Percentiles rank a stretch among this genome's conserved stretches.
Evolutionary conservation across 1,140 invertebrate species (phyloP).

Genomic region (Arion vulgaris): DNA sequence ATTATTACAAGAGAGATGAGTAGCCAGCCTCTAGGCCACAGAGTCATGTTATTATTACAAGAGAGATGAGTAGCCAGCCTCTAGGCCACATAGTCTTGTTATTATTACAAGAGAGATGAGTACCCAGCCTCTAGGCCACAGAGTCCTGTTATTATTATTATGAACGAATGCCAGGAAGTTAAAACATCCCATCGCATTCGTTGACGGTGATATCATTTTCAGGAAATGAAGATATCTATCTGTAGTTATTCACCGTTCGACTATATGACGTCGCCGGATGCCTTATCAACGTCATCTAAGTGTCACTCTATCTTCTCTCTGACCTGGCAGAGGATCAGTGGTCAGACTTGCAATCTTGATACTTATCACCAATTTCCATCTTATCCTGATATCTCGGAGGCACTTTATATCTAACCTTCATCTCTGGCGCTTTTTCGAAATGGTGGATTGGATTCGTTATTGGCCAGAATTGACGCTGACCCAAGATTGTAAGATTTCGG

Average conservation of each 20-base stretch:
- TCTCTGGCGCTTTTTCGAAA: slow-evolving; percentile 34
- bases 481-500: slow-evolving; percentile 17
- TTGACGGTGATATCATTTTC: neutral
- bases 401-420: slow-evolving; percentile 23
- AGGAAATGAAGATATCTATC: slow-evolving; percentile 4
- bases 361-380: slow-evolving; percentile 28
- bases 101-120: too few relatives aligned
- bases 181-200: neutral
- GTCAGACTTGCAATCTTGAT: slow-evolving; percentile 20
- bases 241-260: neutral
- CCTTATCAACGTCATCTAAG: slow-evolving; percentile 29
- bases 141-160: neutral
- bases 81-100: too few relatives aligned
- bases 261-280: slow-evolving; percentile 22
- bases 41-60: too few relatives aligned
- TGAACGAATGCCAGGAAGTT: neutral
- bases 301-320: slow-evolving; percentile 1
- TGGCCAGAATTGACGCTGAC: slow-evolving; percentile 31
- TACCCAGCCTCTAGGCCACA: too few relatives aligned
- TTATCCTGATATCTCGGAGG: slow-evolving; percentile 23
- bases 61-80: too few relatives aligned
- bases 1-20: too few relatives aligned
- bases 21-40: too few relatives aligned
- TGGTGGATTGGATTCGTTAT: slow-evolving; percentile 30
- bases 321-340: slow-evolving; percentile 22